Base-by-base conservation (phyloP, 1,140 invertebrate genomes). In the Piezodorus guildinii region DNA sequence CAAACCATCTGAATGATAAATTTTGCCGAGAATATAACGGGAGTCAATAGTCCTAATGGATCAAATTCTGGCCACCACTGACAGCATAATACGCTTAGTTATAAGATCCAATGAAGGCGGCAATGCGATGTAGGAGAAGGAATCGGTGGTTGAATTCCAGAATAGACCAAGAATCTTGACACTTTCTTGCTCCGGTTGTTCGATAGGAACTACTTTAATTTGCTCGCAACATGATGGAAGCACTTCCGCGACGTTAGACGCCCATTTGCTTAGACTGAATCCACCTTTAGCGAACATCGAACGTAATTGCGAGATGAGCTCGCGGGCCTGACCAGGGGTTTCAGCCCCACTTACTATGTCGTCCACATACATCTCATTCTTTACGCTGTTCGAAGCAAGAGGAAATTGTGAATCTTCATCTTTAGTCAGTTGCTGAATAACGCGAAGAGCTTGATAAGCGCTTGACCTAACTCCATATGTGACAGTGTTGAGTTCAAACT, bases 291-390 rank as follows among this genome's bases (percentile, higher is more conserved):
- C 19, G 8, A 70, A 61, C 21, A 71, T 14, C 14, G 8, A 23
- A 25, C 45, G 56, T 0, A 72, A 9, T 44, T 71, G 44, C 3
- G 49, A 14, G 16, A 63, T 66, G 15, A 69, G 19, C 49, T 67
- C 17, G 16, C 64, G 21, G 30, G 70, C 70, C 44, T 61, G 59
- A 51, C 65, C 51, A 27, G 66, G 60, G 39, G 16, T 23, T 17
- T 65, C 66, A 14, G 69, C 67, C 23, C 76, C 74, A 19, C 70
- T 70, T 1, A 77, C 62, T 17, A 74, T 62, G 68, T 80, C 75
- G 64, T 80, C 77, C 5, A 77, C 71, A 66, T 77, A 80, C 62
- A 76, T 76, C 65, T 75, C 72, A 23, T 66, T 68, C 30, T 34
- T 17, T 21, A 75, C 71, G 16, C 70, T 65, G 23, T 68, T 51